These are phyloP conservation scores for Xiphydria camelus DNA, from an alignment of 2,888 invertebrate genomes.

Conservation along the genomic window DNA sequence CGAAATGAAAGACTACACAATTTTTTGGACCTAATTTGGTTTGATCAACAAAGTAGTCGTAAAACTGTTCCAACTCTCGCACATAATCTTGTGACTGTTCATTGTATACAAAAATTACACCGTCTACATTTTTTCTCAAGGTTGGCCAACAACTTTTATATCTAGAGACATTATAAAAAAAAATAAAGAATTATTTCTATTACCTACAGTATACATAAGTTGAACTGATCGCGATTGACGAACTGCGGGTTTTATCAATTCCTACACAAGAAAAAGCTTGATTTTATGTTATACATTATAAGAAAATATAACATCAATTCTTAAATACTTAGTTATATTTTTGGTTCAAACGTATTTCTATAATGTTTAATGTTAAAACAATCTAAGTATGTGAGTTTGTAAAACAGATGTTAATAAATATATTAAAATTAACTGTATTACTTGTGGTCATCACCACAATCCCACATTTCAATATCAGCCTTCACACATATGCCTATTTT, in stretches of 20 bases:
- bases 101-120: slow-evolving; percentile 72
- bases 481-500: slow-evolving; percentile 63
- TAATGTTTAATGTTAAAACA: too few species aligned
- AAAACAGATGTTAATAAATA: neutral
- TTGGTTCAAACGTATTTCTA: too few species aligned
- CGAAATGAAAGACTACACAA: slow-evolving; percentile 67
- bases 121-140: slow-evolving; percentile 68
- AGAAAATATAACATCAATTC: too few species aligned
- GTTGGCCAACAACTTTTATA: slow-evolving; percentile 80
- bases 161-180: too few species aligned
- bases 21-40: slow-evolving; percentile 67
- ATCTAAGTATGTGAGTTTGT: too few species aligned
- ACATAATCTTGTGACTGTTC: slow-evolving; percentile 61
- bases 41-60: slow-evolving; percentile 71
- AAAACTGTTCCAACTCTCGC: slow-evolving; percentile 66
- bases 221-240: too few species aligned
- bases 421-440: slow-evolving; percentile 47
- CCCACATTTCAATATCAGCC: slow-evolving; percentile 79
- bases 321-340: too few species aligned
- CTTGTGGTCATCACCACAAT: slow-evolving; percentile 77
- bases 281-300: too few species aligned
- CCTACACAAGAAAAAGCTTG: too few species aligned
- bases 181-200: too few species aligned
- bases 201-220: too few species aligned
- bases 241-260: too few species aligned